Base-by-base conservation (phyloP, 2,888 invertebrate genomes). In the Kuschelorhynchus macadamiae region DNA sequence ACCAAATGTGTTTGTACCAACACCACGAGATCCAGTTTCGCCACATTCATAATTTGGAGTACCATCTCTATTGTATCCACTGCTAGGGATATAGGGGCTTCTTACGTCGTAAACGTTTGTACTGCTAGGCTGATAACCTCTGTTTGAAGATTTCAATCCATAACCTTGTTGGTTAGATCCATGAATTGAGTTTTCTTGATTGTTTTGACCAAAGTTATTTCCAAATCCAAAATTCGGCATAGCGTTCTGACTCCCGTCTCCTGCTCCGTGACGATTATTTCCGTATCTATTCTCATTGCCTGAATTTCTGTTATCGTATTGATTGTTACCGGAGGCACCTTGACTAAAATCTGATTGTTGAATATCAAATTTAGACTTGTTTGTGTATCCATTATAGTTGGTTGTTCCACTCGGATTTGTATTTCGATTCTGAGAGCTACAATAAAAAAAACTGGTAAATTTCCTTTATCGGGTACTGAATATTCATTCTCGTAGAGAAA, bases 231-330 rank as follows among this genome's bases (percentile, higher is more conserved):
- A n/a, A 33, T 42, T 47, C 25, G 47, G 41, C 1, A 16, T 44
- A 47, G 55, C 47, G 20, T 65, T 46, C n/a, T 46, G 49, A 39
- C 44, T 49, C 25, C 49, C 47, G 16, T 63, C 53, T 36, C 56
- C 18, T 32, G 25, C 3, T 25, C 25, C 25, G 7, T 25, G 25
- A 3, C 25, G 3, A 25, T 25, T 25, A 25, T 25, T 25, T 21
- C 55, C 56, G 60, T 66, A 56, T 25, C 33, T 33, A 49, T 52
- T 36, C 9, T 11, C 21, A 55, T 55, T 41, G 36, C 12, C 32
- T 14, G 39, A 14, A 9, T 47, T 49, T 21, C 59, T 66, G 41
- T 33, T 49, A 14, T 66, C 32, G 47, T 70, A 52, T 56, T 41
- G 50, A 32, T 55, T 59, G 14, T 9, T 52, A 7, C 20, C 18